Base-by-base conservation (phyloP, 2,113 vertebrate genomes). In the Chloroceryle aenea region DNA sequence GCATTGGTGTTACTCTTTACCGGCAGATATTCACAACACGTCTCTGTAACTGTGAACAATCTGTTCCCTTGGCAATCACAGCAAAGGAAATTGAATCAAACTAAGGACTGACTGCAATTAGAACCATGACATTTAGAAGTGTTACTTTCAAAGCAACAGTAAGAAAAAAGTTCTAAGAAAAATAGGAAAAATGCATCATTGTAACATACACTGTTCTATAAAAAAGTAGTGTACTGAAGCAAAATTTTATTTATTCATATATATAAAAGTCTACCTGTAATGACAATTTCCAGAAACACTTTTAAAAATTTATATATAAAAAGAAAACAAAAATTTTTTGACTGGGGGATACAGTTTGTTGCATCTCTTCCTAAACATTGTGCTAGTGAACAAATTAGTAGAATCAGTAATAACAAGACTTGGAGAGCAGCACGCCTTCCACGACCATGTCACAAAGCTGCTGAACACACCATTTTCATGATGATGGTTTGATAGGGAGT, bases 381-480 rank as follows among this genome's bases (percentile, higher is more conserved):
- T 10, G 26, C 4, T 19, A 36, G 20, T 18, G n/a, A 89, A 26
- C 1, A 0, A 52, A 56, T 58, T 18, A 63, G 7, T 26, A 34
- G 30, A 82, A 38, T 21, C 10, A 18, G 4, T 34, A 20, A 34
- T 29, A 29, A 20, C 0, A 2, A 45, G 10, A 42, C 23, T 14
- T 1, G 0, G 43, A 48, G 27, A 61, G 52, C 14, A 58, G 32
- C 21, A 7, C 27, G 53, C 22, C 18, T 84, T 73, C 42, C 36
- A 62, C 0, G 0, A 40, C 32, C 45, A 22, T 0, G 0, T 48
- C 1, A 1, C 16, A 27, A 20, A 62, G 52, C 27, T 58, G 58
- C 42, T 62, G 30, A 77, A 36, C 6, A 29, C 36, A 27, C 55
- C 0, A 0, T 43, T 93, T 85, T 69, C 42, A 15, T 9, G 9